These are phyloP conservation scores for Lophius americanus DNA, from an alignment of 2,797 vertebrate species.

Conservation along the genomic window DNA sequence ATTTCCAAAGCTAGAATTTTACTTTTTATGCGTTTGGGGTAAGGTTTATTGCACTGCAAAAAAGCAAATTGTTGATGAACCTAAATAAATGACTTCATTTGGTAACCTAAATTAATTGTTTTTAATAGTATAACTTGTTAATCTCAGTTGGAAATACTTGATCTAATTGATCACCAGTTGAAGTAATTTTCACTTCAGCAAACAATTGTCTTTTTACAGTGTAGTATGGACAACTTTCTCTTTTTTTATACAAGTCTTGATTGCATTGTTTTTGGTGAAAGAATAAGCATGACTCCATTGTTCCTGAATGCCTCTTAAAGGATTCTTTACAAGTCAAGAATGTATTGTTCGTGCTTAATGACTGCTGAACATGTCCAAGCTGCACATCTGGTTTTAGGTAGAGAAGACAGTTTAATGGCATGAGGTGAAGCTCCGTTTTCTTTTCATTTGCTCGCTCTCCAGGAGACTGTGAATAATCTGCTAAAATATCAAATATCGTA, in stretches of 20 bases:
- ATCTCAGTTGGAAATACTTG: no score
- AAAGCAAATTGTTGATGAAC: no score
- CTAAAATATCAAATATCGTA: slow-evolving; percentile 27
- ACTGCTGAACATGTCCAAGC: slow-evolving; percentile 22
- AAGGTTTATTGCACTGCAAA: no score
- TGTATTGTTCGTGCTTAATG: slow-evolving; percentile 25
- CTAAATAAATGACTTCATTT: no score
- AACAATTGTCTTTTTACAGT: no score
- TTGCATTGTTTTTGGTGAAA: slow-evolving; percentile 24
- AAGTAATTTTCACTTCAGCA: no score
- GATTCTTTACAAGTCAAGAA: slow-evolving; percentile 30
- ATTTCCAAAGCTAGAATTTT: no score
- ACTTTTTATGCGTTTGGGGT: no score
- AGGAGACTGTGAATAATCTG: slow-evolving; percentile 8
- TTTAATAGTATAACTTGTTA: no score
- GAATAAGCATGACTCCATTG: slow-evolving; percentile 16
- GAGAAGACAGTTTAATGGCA: slow-evolving; percentile 45
- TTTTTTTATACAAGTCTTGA: slow-evolving; percentile 14
- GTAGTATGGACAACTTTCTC: slow-evolving; percentile 6
- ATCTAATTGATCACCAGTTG: no score
- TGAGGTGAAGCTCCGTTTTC: slow-evolving; percentile 21
- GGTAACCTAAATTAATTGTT: no score
- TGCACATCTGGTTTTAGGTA: slow-evolving; percentile 52
- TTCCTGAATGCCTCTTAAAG: slow-evolving; percentile 21
- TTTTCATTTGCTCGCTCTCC: slow-evolving; percentile 12